Base-by-base conservation (phyloP, 1,140 invertebrate genomes). In the Dendroctonus valens region DNA sequence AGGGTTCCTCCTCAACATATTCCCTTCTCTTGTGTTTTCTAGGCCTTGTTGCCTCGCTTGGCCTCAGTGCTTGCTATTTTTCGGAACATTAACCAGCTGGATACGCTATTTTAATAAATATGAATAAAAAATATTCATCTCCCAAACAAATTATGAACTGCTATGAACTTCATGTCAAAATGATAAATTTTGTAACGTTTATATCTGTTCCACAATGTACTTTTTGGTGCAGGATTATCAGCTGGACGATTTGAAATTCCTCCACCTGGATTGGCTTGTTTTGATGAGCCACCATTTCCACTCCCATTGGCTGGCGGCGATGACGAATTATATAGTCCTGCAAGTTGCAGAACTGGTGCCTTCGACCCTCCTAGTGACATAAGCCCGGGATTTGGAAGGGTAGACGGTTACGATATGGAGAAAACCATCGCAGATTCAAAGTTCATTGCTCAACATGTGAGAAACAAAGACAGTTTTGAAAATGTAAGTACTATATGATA, bases 361-460 rank as follows among this genome's bases (percentile, higher is more conserved):
- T 80, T 80, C 46, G 83, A 81, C 69, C 79, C 78, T 52, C 79
- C 80, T 67, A 84, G 83, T 69, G 89, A 91, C 74, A 82, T 84
- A 61, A 91, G 89, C 81, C 90, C 90, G 37, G 89, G 89, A 66
- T 89, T 91, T 76, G 90, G 91, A 73, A 89, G 88, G 77, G 86
- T 89, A 55, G 85, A 83, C 63, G 82, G 89, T 58, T 84, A 88
- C 74, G 89, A 91, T 78, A 89, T 92, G 85, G 91, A 94, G 79
- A 91, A 92, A 77, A 92, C 92, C 72, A 89, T 94, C 77, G 89
- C 92, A 77, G 91, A 92, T 70, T 91, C 93, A 50, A 88, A 90
- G 77, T 96, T 96, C 80, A 94, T 96, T 81, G 93, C 93, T 77
- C 93, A 96, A 80, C 93, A 95, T 79, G 91, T 94, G 76, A 91